Base-by-base conservation (phyloP, 1,140 invertebrate species). In the Heterodera carotae region DNA sequence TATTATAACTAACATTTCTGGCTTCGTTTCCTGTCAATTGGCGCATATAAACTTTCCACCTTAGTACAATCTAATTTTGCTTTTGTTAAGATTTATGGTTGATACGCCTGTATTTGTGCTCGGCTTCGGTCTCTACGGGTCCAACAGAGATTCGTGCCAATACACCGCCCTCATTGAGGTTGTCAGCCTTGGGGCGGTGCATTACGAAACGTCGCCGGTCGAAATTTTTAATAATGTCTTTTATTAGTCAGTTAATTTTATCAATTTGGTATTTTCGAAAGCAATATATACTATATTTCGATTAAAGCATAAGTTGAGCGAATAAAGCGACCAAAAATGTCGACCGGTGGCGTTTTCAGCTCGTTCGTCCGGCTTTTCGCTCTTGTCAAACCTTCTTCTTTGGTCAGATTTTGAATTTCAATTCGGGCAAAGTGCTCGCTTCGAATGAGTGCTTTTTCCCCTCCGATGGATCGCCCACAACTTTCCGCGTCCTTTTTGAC, bases 51-150 rank as follows among this genome's bases (percentile, higher is more conserved):
- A n/a, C n/a, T n/a, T n/a, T n/a, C n/a, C n/a, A n/a, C n/a, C n/a
- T n/a, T n/a, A n/a, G n/a, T n/a, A n/a, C n/a, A n/a, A n/a, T n/a
- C n/a, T n/a, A n/a, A n/a, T n/a, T n/a, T n/a, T n/a, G n/a, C n/a
- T 56, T 69, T 10, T n/a, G 69, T 90, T 62, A 83, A 93, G 93
- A 82, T 95, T 95, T 87, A 92, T 91, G 69, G 93, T 93, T 1
- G 93, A 94, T 88, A 90, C 92, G 80, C 90, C 92, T 78, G 94
- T 95, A 80, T 94, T 92, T 89, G 91, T 95, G 8, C 92, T 94
- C 64, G 94, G 93, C 7, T 94, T 94, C 89, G 93, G 94, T 73
- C 89, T 95, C 56, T 95, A 94, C 89, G 94, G 94, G 25, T 94
- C 93, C 66, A 93, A 93, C 81, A 92, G 93, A 88, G 93, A 92